Conservation (phyloP, 2,797 vertebrate species). For the Squalus acanthias region DNA sequence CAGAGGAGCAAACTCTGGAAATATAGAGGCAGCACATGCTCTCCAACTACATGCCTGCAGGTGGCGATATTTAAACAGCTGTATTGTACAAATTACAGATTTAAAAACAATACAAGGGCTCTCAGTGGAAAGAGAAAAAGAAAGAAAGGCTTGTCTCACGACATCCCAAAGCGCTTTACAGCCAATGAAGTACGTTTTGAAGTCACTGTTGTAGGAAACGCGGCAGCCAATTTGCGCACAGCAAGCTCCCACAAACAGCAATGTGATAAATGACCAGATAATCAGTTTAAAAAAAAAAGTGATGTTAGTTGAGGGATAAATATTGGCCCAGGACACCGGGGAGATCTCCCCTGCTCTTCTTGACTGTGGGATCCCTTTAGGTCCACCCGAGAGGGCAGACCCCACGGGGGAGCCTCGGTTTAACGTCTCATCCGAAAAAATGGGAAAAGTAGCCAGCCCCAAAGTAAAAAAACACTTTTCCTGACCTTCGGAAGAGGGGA, state of each 20-base stretch:
- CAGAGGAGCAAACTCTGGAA: neutral
- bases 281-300: neutral
- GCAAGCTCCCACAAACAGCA: neutral
- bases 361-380: neutral
- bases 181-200: neutral
- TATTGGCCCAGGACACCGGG: neutral
- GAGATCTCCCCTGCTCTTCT: no score
- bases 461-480: neutral
- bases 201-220: neutral
- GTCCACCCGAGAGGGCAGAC: neutral
- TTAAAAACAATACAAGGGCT: neutral
- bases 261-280: neutral
- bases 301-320: neutral
- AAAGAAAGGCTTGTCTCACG: neutral
- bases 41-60: neutral
- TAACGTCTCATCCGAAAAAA: neutral
- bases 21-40: no score
- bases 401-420: no score
- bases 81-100: neutral
- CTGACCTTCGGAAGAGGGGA: neutral
- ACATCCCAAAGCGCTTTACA: neutral
- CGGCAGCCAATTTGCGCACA: neutral
- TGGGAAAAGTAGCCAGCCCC: neutral
- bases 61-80: no score
- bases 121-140: neutral